Evolutionary conservation across 1,140 invertebrate species (phyloP), one percentile per base, ranked within the genome.

Genomic region (Drosophila willistoni): DNA sequence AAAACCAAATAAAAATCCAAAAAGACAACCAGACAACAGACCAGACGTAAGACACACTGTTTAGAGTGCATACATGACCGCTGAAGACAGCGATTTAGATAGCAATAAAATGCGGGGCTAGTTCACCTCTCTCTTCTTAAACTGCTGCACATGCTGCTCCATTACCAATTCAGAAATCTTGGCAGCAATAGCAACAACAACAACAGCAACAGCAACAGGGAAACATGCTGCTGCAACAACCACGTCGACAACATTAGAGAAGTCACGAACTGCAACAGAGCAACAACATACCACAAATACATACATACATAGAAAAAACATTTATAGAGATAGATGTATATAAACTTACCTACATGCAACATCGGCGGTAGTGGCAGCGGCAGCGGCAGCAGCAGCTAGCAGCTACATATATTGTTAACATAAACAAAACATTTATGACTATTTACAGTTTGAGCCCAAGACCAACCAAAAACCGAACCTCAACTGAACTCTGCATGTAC

Each of bases 361-460:
- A 71, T 19, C 70, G 89, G 83, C 84, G 80, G 84, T 2, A 22
- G 19, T 2, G 19, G 19, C 83, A 29, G 29, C 83, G 7, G 29
- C 29, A 29, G 29, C 25, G 6, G 25, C 25, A 29, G 25, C 29
- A 29, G 29, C 29, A 29, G 29, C 29, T 29, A 29, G 29, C 79
- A 87, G 44, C 17, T 51, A 51, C 44, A 51, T 51, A 51, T 51
- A 87, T 84, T 89, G 84, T 89, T 89, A 87, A 89, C 84, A 86
- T 86, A 87, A 87, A 87, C 84, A 87, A 87, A 87, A 87, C 84
- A 89, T 87, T 87, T 87, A 87, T 87, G 84, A 87, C 84, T 87
- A 89, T 87, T 87, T 87, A 87, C 84, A 89, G 84, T 87, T 63
- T 87, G 73, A 79, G 77, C 79, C 64, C 71, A 65, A 87, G 76